phyloP scores from a whole-genome alignment of 1,140 invertebrate species.

The Andrena cerasifolii region DNA sequence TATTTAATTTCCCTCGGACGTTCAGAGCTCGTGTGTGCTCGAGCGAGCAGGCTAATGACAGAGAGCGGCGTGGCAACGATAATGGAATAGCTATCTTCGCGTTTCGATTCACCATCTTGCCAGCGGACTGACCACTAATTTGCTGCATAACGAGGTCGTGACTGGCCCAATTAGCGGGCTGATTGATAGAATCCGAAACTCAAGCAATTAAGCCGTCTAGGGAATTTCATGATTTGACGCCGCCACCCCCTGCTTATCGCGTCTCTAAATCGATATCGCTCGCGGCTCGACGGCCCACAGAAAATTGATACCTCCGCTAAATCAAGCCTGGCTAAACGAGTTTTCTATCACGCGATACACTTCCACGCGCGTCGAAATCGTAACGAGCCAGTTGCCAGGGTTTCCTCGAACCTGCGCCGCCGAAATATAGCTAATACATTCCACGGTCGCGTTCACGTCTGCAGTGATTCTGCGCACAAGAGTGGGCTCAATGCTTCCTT shows the following conservation, averaged over 20 bases:
- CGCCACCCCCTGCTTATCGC: conserved; percentile 16
- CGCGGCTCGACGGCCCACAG: neutral
- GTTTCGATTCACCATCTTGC: conserved; percentile 39
- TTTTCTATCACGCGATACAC: conserved; percentile 43
- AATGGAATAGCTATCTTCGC: conserved; percentile 48
- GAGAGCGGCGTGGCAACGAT: neutral
- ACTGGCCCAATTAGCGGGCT: conserved; percentile 44
- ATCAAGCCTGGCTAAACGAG: neutral
- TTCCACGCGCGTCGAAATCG: neutral
- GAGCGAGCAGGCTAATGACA: conserved; percentile 12
- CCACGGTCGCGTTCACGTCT: too few species aligned
- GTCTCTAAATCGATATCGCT: conserved; percentile 41
- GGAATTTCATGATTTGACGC: conserved; percentile 43
- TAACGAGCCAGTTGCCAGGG: conserved; percentile 7
- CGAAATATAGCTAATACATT: neutral
- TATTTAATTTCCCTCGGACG: neutral
- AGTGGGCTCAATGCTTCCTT: too few species aligned
- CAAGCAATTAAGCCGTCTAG: conserved; percentile 45
- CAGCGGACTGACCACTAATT: conserved; percentile 46
- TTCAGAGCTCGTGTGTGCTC: neutral
- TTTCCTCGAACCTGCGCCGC: neutral
- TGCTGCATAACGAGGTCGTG: conserved; percentile 46
- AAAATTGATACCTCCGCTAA: conserved; percentile 41
- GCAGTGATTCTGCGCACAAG: too few species aligned
- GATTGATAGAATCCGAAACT: conserved; percentile 53